These are phyloP conservation scores for Oedothorax gibbosus DNA, from an alignment of 1,140 invertebrate species.

Conservation along the genomic window DNA sequence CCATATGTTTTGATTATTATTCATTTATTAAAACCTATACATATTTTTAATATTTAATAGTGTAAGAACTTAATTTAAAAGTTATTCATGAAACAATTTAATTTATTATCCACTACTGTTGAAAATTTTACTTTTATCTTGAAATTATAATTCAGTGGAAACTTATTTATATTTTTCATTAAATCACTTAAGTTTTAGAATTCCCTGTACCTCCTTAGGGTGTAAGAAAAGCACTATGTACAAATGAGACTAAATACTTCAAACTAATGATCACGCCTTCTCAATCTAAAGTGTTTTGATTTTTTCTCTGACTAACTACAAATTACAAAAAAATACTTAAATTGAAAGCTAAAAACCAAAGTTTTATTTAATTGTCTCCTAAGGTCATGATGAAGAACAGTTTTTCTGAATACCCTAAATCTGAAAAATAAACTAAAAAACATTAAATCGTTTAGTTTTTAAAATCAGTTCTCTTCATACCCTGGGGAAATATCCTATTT, in stretches of 20 bases:
- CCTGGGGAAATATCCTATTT: constrained; percentile 33
- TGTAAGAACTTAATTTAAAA: no score
- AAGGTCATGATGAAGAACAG: constrained; percentile 3
- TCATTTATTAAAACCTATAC: no score
- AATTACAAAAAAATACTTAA: constrained; percentile 1
- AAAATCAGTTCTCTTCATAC: constrained; percentile 29
- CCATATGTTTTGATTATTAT: no score
- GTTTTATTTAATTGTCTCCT: constrained; percentile 50
- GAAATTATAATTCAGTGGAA: no score
- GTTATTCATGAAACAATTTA: no score
- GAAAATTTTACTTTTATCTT: no score
- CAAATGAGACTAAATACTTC: constrained; percentile 44
- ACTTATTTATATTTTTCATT: background rate
- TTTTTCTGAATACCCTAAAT: background rate
- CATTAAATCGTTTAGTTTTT: constrained; percentile 22
- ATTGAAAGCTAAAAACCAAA: constrained; percentile 21
- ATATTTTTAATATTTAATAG: no score
- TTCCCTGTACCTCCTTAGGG: constrained; percentile 10
- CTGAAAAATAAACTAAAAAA: constrained; percentile 17
- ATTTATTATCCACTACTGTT: no score
- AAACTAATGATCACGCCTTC: constrained; percentile 36
- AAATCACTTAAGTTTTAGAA: background rate
- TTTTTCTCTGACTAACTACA: background rate
- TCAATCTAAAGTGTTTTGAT: constrained; percentile 15
- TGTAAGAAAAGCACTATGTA: constrained; percentile 13